Conservation (phyloP, 92 coral and sea anemone species). For the Nematostella vectensis region DNA sequence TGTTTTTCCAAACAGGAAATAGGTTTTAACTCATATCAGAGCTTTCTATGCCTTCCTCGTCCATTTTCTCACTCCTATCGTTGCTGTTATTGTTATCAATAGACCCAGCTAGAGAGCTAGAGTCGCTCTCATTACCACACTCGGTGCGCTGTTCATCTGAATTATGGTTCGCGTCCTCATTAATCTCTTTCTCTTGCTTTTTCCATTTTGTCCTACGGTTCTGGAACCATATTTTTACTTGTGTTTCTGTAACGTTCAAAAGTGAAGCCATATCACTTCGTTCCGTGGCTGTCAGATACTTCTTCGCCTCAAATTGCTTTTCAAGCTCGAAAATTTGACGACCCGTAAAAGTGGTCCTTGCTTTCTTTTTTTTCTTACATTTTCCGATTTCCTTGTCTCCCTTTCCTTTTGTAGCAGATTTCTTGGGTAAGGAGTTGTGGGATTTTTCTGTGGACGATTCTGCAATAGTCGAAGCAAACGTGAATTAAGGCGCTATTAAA, state of each 20-base stretch:
- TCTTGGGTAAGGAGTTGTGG: slow-evolving; percentile 19
- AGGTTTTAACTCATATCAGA: too few relatives aligned
- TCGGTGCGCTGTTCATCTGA: slow-evolving; percentile 26
- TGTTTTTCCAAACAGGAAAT: slow-evolving; percentile 7
- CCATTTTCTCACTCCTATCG: too few relatives aligned
- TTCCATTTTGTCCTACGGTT: slow-evolving; percentile 97
- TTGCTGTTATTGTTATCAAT: background rate
- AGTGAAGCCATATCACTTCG: slow-evolving; percentile 88
- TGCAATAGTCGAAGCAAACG: slow-evolving; percentile 1
- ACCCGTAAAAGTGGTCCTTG: slow-evolving; percentile 98
- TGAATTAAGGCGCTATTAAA: background rate
- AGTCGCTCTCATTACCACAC: slow-evolving; percentile 25
- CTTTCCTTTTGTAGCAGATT: slow-evolving; percentile 23
- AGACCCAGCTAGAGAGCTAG: background rate
- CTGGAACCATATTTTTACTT: slow-evolving; percentile 99
- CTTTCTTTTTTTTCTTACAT: slow-evolving; percentile 88
- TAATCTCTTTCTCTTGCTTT: slow-evolving; percentile 73
- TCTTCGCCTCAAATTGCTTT: slow-evolving; percentile 95
- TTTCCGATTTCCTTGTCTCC: slow-evolving; percentile 51
- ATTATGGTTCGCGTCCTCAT: slow-evolving; percentile 21
- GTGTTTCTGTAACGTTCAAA: slow-evolving; percentile 95
- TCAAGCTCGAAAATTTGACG: slow-evolving; percentile 98
- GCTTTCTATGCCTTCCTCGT: too few relatives aligned
- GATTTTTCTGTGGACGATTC: slow-evolving; percentile 27
- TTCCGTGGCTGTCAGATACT: slow-evolving; percentile 87